Conservation (phyloP, 2,113 vertebrate species). For the Ranitomeya imitator region DNA sequence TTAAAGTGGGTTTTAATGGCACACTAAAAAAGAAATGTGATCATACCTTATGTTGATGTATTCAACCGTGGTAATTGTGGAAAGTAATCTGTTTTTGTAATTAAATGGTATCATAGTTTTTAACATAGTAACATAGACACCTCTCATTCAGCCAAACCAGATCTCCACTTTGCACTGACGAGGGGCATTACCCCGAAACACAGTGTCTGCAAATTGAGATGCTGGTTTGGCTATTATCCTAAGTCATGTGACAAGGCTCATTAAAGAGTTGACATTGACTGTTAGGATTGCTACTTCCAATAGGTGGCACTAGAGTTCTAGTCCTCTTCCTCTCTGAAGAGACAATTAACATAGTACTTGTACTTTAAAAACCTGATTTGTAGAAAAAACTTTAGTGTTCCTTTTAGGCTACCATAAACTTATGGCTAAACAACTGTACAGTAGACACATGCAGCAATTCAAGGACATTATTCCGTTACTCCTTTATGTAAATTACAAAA, state of each 20-base stretch:
- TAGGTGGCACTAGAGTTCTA: no score
- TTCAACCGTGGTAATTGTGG: background rate
- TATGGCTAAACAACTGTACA: background rate
- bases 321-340: no score
- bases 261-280: no score
- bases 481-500: background rate
- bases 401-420: background rate
- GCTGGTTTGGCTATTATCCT: no score
- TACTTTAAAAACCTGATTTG: background rate
- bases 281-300: no score
- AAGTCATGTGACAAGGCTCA: no score
- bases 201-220: no score
- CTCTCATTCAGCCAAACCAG: no score
- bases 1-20: constrained; percentile 3
- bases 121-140: no score
- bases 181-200: no score
- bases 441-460: background rate
- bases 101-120: background rate
- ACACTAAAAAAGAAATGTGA: background rate
- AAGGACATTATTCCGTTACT: background rate
- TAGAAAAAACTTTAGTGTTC: background rate
- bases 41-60: background rate
- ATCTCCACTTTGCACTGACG: no score
- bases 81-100: background rate
- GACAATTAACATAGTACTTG: no score